Percentiles rank a stretch among this genome's conserved stretches.
These are phyloP conservation scores for Acleris holmiana DNA, from an alignment of 2,888 invertebrate genomes.

Conservation along the genomic window DNA sequence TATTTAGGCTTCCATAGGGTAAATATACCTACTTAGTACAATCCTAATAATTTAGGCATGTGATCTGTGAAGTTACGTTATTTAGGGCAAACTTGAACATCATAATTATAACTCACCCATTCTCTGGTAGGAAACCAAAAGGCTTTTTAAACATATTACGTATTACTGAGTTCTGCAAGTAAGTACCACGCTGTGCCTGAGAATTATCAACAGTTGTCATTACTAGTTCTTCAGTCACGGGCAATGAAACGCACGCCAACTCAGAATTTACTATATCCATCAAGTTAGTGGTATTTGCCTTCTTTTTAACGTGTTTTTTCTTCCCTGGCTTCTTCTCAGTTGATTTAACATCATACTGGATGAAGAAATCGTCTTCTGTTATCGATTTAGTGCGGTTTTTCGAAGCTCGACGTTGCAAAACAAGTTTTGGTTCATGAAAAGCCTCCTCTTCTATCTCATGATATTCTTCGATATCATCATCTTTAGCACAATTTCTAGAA, in stretches of 20 bases:
- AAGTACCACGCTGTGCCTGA: slow-evolving; percentile 47
- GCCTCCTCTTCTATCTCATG: slow-evolving; percentile 65
- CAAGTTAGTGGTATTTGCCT: slow-evolving; percentile 52
- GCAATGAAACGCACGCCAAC: slow-evolving; percentile 53
- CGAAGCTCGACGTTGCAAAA: slow-evolving; percentile 39
- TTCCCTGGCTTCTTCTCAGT: slow-evolving; percentile 48
- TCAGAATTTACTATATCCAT: slow-evolving; percentile 69
- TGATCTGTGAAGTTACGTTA: too few relatives aligned
- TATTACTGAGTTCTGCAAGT: slow-evolving; percentile 47
- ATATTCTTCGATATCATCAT: slow-evolving; percentile 69
- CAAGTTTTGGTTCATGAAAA: slow-evolving; percentile 43
- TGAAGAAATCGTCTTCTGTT: slow-evolving; percentile 67
- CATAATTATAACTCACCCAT: slow-evolving; percentile 53
- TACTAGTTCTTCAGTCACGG: slow-evolving; percentile 56
- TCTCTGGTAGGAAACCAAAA: slow-evolving; percentile 53
- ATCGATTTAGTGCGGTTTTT: slow-evolving; percentile 47
- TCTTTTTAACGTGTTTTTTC: slow-evolving; percentile 61
- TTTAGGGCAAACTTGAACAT: background rate
- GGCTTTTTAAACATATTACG: slow-evolving; percentile 46
- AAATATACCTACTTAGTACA: too few relatives aligned
- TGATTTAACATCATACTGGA: slow-evolving; percentile 53
- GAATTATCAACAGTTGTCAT: slow-evolving; percentile 50
- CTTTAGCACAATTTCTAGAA: slow-evolving; percentile 45
- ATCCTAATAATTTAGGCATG: too few relatives aligned
- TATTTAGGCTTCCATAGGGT: too few relatives aligned